A percentile compares a stretch with the other conserved stretches of the same genome.
Conservation (phyloP, 2,797 vertebrate genomes). For the Micromesistius poutassou region DNA sequence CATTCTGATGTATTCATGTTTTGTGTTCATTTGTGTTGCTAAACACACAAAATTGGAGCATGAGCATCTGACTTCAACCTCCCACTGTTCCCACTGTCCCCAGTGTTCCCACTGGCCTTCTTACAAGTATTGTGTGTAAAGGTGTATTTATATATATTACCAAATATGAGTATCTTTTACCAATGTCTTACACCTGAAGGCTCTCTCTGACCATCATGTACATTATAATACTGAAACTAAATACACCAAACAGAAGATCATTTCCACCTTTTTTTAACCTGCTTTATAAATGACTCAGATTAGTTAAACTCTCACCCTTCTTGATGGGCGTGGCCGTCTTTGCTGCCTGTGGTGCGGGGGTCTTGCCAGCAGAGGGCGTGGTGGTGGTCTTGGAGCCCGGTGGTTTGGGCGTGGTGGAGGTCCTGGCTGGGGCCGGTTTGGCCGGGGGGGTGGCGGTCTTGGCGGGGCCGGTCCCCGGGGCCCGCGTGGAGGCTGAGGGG, state of each 20-base stretch:
- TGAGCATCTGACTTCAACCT: too few species aligned
- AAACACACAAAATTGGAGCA: too few species aligned
- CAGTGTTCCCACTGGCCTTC: too few species aligned
- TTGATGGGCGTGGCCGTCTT: constrained; percentile 65
- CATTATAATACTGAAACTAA: too few species aligned
- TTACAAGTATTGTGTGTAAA: too few species aligned
- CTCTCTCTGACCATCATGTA: too few species aligned
- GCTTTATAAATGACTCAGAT: not conserved
- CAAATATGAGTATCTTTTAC: too few species aligned
- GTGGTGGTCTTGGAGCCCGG: constrained; percentile 56
- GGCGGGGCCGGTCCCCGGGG: constrained; percentile 36
- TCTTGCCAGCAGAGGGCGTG: constrained; percentile 68
- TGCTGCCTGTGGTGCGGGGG: constrained; percentile 55
- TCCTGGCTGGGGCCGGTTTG: constrained; percentile 66
- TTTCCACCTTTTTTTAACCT: not conserved
- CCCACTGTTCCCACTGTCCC: too few species aligned
- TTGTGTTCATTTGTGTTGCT: too few species aligned
- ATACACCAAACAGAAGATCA: not conserved
- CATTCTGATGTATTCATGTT: too few species aligned
- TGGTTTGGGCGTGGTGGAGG: constrained; percentile 48
- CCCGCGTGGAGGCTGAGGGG: constrained; percentile 50
- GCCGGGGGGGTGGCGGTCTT: constrained; percentile 60
- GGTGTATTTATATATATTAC: too few species aligned
- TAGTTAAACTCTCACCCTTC: constrained; percentile 64
- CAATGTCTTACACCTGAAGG: too few species aligned